Conservation (phyloP, 2,888 invertebrate species). For the Hirtodrosophila histrioides region DNA sequence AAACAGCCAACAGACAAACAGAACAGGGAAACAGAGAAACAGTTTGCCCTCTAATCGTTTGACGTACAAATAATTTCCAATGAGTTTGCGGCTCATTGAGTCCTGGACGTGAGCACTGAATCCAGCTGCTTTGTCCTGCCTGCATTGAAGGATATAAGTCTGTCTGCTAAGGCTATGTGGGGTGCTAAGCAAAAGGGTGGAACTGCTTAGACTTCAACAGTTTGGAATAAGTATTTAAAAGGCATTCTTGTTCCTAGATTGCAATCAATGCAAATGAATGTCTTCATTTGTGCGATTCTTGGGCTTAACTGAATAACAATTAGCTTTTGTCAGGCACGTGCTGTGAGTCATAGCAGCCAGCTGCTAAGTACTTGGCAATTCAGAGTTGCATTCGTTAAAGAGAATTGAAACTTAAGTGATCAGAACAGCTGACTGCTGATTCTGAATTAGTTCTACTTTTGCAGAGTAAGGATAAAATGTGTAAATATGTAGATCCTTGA, state of each 20-base stretch:
- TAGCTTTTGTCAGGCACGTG: constrained; percentile 6
- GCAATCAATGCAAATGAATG: constrained; percentile 55
- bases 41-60: constrained; percentile 61
- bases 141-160: constrained; percentile 12
- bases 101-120: constrained; percentile 59
- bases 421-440: too few species aligned
- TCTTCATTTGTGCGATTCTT: constrained; percentile 28
- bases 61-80: constrained; percentile 79
- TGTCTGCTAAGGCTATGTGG: not conserved
- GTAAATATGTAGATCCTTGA: too few species aligned
- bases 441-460: too few species aligned
- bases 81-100: constrained; percentile 80
- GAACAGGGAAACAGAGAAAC: constrained; percentile 8
- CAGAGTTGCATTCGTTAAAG: too few species aligned
- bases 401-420: too few species aligned
- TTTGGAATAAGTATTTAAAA: constrained; percentile 2
- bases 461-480: too few species aligned
- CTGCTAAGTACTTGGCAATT: too few species aligned
- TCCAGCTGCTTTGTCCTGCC: constrained; percentile 19
- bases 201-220: constrained; percentile 24
- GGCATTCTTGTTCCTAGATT: not conserved
- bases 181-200: constrained; percentile 1
- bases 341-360: not conserved
- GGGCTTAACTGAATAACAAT: not conserved
- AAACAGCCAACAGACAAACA: constrained; percentile 21